Percentiles rank a stretch among this genome's conserved stretches.
phyloP scores from a whole-genome alignment of 2,113 vertebrate species.

The Hypomesus transpacificus region DNA sequence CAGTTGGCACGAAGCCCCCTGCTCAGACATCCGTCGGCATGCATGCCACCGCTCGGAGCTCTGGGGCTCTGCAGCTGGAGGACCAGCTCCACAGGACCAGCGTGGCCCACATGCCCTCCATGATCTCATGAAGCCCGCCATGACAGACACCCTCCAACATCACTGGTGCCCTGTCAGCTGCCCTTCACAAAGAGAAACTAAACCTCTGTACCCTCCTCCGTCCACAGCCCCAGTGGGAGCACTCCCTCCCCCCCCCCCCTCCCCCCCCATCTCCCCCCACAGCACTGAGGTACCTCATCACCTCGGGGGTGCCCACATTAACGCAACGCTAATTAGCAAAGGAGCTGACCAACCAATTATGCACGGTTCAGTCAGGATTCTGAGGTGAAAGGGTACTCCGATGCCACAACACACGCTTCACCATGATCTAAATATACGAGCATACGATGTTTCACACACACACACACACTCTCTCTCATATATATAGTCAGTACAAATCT shows the following conservation, averaged over 20 bases:
- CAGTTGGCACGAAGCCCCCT: conserved; percentile 60
- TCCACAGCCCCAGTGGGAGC: conserved; percentile 45
- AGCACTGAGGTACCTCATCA: conserved; percentile 41
- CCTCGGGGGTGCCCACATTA: conserved; percentile 60
- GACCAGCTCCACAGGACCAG: no score
- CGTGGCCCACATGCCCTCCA: no score
- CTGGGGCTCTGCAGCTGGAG: not conserved
- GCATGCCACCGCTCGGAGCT: not conserved
- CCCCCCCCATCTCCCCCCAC: conserved; percentile 12
- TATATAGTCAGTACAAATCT: not conserved
- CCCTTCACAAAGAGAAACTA: not conserved
- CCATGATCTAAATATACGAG: conserved; percentile 39
- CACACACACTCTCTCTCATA: not conserved
- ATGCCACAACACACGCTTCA: conserved; percentile 43
- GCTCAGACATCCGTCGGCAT: conserved; percentile 65
- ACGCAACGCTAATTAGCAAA: conserved; percentile 71
- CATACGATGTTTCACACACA: conserved; percentile 24
- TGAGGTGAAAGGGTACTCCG: conserved; percentile 60
- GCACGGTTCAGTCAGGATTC: conserved; percentile 67
- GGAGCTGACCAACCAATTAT: conserved; percentile 73
- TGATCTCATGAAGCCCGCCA: not conserved
- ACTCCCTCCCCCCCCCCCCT: conserved; percentile 39
- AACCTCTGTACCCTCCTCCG: not conserved
- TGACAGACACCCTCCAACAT: no score
- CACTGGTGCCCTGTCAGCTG: no score